These are phyloP conservation scores for Helicolenus hilgendorfi DNA, from an alignment of 2,797 vertebrate species.

Conservation along the genomic window DNA sequence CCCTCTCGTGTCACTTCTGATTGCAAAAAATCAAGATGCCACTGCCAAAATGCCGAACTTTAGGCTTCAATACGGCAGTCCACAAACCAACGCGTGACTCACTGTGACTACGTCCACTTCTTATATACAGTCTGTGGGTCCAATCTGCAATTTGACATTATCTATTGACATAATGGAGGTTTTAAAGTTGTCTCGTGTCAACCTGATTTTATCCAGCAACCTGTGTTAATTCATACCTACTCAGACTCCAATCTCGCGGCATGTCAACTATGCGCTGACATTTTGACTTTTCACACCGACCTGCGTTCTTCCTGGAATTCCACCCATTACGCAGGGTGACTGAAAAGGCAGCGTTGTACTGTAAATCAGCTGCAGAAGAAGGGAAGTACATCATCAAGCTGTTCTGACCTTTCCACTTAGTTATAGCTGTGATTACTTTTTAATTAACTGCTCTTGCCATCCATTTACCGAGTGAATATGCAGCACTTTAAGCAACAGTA, in stretches of 20 bases:
- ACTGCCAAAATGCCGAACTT: no score
- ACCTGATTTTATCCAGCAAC: background rate
- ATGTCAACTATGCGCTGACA: background rate
- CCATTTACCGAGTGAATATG: conserved; percentile 59
- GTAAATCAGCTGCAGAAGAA: conserved; percentile 28
- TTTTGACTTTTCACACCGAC: background rate
- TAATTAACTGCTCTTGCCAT: conserved; percentile 60
- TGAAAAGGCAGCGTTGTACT: background rate
- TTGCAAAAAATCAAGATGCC: no score
- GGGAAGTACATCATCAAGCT: conserved; percentile 39
- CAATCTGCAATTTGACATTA: background rate
- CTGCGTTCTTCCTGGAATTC: background rate
- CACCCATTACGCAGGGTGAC: background rate
- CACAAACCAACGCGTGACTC: no score
- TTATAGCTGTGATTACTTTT: conserved; percentile 66
- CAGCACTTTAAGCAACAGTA: conserved; percentile 28
- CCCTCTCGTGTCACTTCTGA: no score
- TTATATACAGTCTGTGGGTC: no score
- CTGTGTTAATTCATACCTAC: background rate
- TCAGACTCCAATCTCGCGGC: background rate
- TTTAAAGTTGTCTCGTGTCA: background rate
- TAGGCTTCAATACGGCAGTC: no score
- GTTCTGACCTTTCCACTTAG: conserved; percentile 64
- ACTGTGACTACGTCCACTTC: no score
- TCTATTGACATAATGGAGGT: background rate